Evolutionary conservation across 2,797 vertebrate species (phyloP).

Genomic region (Lacerta viridis): DNA sequence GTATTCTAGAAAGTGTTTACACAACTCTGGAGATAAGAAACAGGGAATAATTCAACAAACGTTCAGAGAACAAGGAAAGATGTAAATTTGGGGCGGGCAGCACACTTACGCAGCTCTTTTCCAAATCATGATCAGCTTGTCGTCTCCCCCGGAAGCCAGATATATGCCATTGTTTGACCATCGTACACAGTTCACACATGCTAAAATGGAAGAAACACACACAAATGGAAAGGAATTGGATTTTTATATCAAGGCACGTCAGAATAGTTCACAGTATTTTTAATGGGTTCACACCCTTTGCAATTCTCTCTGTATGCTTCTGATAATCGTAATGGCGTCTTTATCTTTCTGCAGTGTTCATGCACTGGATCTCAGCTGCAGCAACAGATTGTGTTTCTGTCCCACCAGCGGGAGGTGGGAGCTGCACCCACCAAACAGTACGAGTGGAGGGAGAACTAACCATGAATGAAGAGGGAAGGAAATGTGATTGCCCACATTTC

Average conservation of each 20-base stretch:
- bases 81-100: background rate
- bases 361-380: slow-evolving; percentile 31
- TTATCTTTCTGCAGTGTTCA: slow-evolving; percentile 46
- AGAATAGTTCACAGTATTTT: slow-evolving; percentile 13
- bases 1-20: background rate
- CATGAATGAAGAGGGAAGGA: background rate
- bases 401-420: background rate
- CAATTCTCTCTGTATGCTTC: slow-evolving; percentile 56
- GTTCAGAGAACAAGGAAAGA: background rate
- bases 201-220: slow-evolving; percentile 70
- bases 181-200: slow-evolving; percentile 98
- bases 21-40: background rate
- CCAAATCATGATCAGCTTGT: slow-evolving; percentile 99
- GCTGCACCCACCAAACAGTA: background rate
- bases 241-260: background rate
- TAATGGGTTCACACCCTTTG: slow-evolving; percentile 4
- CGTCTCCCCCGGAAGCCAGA: slow-evolving; percentile 97
- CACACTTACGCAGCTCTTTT: slow-evolving; percentile 94
- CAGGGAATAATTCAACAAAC: background rate
- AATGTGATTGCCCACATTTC: background rate
- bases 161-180: slow-evolving; percentile 98
- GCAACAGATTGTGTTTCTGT: background rate
- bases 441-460: background rate
- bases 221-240: slow-evolving; percentile 49
- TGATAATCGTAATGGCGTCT: slow-evolving; percentile 50